phyloP scores from a whole-genome alignment of 2,888 invertebrate species.

The Aspidapion aeneum region DNA sequence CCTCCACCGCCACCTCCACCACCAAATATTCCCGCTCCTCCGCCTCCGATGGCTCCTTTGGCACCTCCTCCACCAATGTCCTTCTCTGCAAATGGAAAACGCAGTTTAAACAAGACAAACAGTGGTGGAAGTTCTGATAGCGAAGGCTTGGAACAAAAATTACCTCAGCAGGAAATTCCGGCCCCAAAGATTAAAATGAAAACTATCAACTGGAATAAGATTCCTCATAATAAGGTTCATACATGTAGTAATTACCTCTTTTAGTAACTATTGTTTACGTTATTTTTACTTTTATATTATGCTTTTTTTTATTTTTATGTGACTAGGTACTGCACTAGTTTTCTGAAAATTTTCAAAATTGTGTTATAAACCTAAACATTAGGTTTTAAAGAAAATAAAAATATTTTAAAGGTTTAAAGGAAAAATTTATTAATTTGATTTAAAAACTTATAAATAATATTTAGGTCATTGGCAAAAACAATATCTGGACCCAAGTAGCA shows the following conservation, averaged over 20 bases:
- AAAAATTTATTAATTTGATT: too few species aligned
- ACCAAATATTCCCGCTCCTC: conserved; percentile 41
- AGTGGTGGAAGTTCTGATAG: not conserved
- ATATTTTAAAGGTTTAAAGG: too few species aligned
- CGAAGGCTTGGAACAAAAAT: conserved; percentile 45
- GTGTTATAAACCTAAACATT: too few species aligned
- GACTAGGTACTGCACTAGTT: too few species aligned
- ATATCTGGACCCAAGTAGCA: conserved; percentile 91
- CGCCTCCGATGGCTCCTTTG: conserved; percentile 30
- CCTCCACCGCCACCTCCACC: conserved; percentile 49
- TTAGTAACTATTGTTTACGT: too few species aligned
- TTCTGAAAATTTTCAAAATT: too few species aligned
- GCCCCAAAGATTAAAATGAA: conserved; percentile 96
- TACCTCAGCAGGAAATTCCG: conserved; percentile 90
- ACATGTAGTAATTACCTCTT: not conserved
- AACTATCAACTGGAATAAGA: conserved; percentile 97
- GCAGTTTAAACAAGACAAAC: not conserved
- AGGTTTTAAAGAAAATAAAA: too few species aligned
- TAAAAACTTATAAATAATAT: too few species aligned
- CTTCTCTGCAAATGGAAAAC: not conserved
- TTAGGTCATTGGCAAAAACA: conserved; percentile 85
- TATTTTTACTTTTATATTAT: too few species aligned
- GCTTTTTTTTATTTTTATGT: too few species aligned
- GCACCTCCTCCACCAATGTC: conserved; percentile 39
- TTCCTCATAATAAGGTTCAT: conserved; percentile 79